phyloP scores from a whole-genome alignment of 2,888 invertebrate genomes.

The Dorcus parallelipipedus region DNA sequence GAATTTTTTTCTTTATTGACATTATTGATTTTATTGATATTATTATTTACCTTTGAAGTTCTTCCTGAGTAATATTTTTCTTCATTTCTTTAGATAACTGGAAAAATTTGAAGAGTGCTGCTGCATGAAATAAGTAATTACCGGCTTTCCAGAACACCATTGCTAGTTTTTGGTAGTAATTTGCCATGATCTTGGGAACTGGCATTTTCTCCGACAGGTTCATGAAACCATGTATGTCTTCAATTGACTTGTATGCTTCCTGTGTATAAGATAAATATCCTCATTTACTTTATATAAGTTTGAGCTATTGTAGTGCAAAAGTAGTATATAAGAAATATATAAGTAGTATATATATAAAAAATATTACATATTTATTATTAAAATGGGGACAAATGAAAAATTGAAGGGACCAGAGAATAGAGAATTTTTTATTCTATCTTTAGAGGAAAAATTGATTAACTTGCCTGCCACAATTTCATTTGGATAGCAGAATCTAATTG shows the following conservation, averaged over 20 bases:
- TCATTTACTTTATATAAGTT: neutral
- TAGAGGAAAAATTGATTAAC: constrained; percentile 6
- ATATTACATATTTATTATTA: no score
- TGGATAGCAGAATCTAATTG: constrained; percentile 97
- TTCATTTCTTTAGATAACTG: constrained; percentile 94
- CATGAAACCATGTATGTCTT: constrained; percentile 97
- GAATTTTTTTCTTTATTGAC: no score
- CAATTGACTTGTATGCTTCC: constrained; percentile 98
- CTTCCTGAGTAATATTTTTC: constrained; percentile 91
- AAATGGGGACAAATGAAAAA: no score
- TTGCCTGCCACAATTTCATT: constrained; percentile 97
- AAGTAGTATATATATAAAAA: no score
- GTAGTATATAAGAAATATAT: no score
- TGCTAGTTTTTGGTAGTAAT: constrained; percentile 96
- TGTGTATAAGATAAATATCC: constrained; percentile 39
- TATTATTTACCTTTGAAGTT: constrained; percentile 80
- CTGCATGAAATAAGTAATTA: constrained; percentile 96
- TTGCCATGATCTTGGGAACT: constrained; percentile 96
- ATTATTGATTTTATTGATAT: neutral
- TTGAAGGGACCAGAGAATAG: no score
- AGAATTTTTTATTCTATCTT: no score
- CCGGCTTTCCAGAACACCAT: constrained; percentile 99
- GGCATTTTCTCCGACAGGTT: constrained; percentile 94
- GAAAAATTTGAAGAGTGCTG: constrained; percentile 90
- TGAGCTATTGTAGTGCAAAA: neutral